Base-by-base conservation (phyloP, 1,140 invertebrate species). In the Teleopsis dalmanni region DNA sequence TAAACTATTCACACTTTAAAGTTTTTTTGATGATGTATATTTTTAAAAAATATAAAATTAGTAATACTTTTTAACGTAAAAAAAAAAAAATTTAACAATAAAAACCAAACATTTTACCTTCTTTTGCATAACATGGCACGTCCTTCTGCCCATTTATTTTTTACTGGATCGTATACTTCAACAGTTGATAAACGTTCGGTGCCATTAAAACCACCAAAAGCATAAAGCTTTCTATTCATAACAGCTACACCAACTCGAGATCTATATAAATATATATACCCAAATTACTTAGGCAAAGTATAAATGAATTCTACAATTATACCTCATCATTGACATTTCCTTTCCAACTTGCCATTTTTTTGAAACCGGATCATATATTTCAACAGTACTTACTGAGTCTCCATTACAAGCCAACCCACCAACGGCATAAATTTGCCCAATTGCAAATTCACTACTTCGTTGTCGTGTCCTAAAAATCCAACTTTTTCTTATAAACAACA, bases 211-310 rank as follows among this genome's bases (percentile, higher is more conserved):
- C 83, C 84, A 16, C 84, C 83, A 59, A 85, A 83, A 1, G 83
- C 84, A 68, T 85, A 84, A 8, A 89, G 70, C 62, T 80, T 80
- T 57, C 85, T 85, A 53, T 81, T 76, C 57, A 88, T 75, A 2
- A 92, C 88, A 18, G 88, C 84, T 2, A 93, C 89, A 8, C 90
- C 91, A 23, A 94, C 87, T 50, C 91, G 69, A 47, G 85, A 90
- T 51, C 75, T 72, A 18, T 61, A 1, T 50, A 41, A n/a, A 43
- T 29, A 16, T 43, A 47, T 23, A 16, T 13, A 18, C 10, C n/a
- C 3, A 7, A 7, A 36, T 6, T 36, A 9, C 6, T 36, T 6
- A 36, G 4, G 10, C 10, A 38, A 38, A 7, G 10, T 5, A 7
- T n/a, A n/a, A n/a, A n/a, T n/a, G n/a, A 16, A 4, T 22, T n/a